These are phyloP conservation scores for Nymphicus hollandicus DNA, from an alignment of 2,113 vertebrate genomes.

Conservation along the genomic window DNA sequence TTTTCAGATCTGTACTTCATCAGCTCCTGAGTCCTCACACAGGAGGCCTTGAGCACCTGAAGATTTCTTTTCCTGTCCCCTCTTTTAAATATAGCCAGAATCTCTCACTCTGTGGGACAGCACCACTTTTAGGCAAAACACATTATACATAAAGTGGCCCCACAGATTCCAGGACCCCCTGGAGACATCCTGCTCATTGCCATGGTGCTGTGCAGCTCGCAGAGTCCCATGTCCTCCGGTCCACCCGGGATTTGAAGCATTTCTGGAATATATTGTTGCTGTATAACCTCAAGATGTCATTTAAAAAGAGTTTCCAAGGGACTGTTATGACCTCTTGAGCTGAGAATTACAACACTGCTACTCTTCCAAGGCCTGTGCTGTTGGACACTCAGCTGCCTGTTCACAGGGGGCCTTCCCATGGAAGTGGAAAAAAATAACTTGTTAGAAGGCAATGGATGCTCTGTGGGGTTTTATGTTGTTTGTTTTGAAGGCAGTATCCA, in stretches of 20 bases:
- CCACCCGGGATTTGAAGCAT: not conserved
- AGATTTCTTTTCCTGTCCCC: not conserved
- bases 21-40: not conserved
- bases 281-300: slow-evolving; percentile 3
- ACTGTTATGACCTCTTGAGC: not conserved
- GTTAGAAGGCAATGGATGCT: not conserved
- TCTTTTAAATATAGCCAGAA: not conserved
- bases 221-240: not conserved
- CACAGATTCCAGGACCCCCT: not conserved
- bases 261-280: slow-evolving; percentile 5
- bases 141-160: not conserved
- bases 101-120: not conserved
- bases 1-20: not conserved
- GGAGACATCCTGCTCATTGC: not conserved
- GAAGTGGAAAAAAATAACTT: not conserved
- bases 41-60: not conserved
- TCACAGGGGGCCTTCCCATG: not conserved
- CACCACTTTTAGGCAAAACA: not conserved
- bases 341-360: not conserved
- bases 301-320: slow-evolving; percentile 21
- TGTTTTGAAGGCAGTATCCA: not conserved
- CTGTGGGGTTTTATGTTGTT: not conserved
- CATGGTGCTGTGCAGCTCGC: not conserved
- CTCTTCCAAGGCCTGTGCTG: not conserved
- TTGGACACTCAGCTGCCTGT: not conserved